Percentiles rank a stretch among this genome's conserved stretches.
Evolutionary conservation across 2,888 invertebrate species (phyloP).

Genomic region (Phorcus lineatus): DNA sequence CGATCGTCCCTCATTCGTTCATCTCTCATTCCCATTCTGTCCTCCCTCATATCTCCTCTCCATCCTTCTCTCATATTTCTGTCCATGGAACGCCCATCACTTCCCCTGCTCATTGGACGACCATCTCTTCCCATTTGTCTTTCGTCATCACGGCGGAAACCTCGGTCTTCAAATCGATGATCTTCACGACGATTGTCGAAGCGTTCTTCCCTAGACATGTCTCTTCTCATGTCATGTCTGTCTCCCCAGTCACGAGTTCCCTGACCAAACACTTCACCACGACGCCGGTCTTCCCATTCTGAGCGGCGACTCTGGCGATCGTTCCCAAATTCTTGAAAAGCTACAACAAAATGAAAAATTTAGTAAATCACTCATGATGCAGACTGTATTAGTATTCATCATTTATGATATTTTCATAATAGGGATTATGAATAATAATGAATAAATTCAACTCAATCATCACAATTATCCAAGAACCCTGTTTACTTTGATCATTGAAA

Average conservation of each 20-base stretch:
- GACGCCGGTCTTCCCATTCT: constrained; percentile 26
- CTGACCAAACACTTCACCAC: constrained; percentile 21
- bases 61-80: not conserved
- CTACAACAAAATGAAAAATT: no score
- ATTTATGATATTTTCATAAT: not conserved
- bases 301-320: constrained; percentile 23
- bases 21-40: constrained; percentile 8
- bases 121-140: not conserved
- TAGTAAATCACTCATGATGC: not conserved
- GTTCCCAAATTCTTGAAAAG: not conserved
- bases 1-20: constrained; percentile 12
- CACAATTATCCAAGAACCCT: no score
- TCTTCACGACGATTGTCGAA: constrained; percentile 28
- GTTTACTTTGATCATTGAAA: no score
- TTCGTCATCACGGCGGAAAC: constrained; percentile 3
- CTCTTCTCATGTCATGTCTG: constrained; percentile 17
- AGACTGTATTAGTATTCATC: not conserved
- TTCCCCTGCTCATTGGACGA: not conserved
- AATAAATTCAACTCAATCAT: no score
- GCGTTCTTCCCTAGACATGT: constrained; percentile 1
- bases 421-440: no score
- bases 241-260: constrained; percentile 1
- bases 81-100: not conserved
- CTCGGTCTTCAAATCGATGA: constrained; percentile 26
- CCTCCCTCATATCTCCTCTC: constrained; percentile 13